These are phyloP conservation scores for Sebastes hubbsi DNA, from an alignment of 2,797 vertebrate species.

Conservation along the genomic window DNA sequence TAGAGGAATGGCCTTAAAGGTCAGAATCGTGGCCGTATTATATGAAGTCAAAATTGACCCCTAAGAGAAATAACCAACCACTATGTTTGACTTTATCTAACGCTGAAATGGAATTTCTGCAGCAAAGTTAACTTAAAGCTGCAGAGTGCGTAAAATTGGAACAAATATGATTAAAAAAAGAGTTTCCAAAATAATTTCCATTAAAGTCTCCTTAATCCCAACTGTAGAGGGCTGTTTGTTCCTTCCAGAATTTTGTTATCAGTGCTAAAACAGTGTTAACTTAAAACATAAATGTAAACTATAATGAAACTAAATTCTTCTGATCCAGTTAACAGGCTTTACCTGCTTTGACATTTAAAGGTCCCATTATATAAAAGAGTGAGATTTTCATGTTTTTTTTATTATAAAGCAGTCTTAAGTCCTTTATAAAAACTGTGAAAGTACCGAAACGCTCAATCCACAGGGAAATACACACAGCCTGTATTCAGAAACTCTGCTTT, in stretches of 20 bases:
- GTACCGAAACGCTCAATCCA: no score
- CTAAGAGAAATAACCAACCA: neutral
- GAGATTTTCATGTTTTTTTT: no score
- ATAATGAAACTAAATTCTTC: neutral
- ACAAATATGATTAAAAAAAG: no score
- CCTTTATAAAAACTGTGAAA: no score
- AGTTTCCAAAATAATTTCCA: neutral
- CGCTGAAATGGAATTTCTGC: neutral
- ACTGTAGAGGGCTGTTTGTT: neutral
- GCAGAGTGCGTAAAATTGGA: neutral
- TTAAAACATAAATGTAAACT: neutral
- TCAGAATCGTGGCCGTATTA: neutral
- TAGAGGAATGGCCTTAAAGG: neutral
- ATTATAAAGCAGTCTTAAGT: no score
- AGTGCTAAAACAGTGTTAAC: neutral
- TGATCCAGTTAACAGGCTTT: neutral
- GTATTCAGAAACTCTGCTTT: no score
- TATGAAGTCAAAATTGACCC: neutral
- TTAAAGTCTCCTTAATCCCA: neutral
- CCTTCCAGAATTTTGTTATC: neutral
- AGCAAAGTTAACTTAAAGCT: neutral
- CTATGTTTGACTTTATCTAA: conserved; percentile 5
- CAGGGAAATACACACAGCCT: no score
- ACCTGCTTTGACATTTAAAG: neutral
- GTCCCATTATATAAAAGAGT: no score